A percentile compares a stretch with the other conserved stretches of the same genome.
Conservation (phyloP, 1,140 invertebrate species). For the Megalopta genalis region DNA sequence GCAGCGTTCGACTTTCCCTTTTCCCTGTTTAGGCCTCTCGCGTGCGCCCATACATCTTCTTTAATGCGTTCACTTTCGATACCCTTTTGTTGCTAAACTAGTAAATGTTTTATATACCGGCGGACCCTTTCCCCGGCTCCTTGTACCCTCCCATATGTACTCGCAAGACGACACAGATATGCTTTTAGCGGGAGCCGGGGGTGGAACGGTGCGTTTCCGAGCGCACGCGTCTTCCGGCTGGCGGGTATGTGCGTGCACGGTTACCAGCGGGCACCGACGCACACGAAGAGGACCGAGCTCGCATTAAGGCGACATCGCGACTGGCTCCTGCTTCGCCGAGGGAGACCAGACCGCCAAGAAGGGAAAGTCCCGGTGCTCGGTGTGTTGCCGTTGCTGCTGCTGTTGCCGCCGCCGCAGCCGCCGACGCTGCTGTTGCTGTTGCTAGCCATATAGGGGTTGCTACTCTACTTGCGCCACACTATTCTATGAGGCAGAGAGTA, state of each 20-base stretch:
- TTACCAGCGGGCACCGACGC: conserved; percentile 20
- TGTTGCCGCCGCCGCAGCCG: too few relatives aligned
- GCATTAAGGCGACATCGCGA: conserved; percentile 45
- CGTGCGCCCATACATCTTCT: conserved; percentile 38
- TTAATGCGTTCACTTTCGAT: conserved; percentile 46
- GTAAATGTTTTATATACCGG: conserved; percentile 47
- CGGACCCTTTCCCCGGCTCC: background rate
- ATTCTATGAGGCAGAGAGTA: too few relatives aligned
- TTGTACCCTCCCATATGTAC: conserved; percentile 56
- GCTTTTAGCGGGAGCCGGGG: conserved; percentile 72
- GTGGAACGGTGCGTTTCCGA: conserved; percentile 68
- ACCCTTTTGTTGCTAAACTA: conserved; percentile 49
- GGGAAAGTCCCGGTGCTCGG: conserved; percentile 8
- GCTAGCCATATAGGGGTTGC: conserved; percentile 39
- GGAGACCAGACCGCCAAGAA: conserved; percentile 43
- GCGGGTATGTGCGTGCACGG: conserved; percentile 50
- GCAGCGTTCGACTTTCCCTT: conserved; percentile 22
- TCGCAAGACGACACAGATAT: conserved; percentile 75
- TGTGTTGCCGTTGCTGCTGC: too few relatives aligned
- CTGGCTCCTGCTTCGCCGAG: conserved; percentile 41
- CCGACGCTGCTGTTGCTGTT: conserved; percentile 3
- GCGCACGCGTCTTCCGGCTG: conserved; percentile 61
- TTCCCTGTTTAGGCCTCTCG: background rate
- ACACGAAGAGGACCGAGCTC: background rate
- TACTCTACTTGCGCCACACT: conserved; percentile 16